phyloP scores from a whole-genome alignment of 2,888 invertebrate genomes.

The Trichacis sp. region DNA sequence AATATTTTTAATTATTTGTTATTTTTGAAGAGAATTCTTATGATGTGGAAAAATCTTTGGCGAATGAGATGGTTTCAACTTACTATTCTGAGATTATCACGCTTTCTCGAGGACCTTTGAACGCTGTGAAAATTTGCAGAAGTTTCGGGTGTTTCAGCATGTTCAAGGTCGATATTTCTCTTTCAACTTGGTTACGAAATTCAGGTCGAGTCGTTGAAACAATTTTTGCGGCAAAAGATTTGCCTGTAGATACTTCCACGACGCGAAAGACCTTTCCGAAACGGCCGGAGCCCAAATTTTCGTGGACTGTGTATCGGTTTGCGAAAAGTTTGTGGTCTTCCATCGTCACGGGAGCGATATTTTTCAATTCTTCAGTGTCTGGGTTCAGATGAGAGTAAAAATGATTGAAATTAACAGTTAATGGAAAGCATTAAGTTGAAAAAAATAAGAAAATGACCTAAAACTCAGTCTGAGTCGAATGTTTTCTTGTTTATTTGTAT shows the following conservation, averaged over 20 bases:
- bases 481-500: no score
- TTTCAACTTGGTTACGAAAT: conserved; percentile 81
- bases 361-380: background rate
- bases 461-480: no score
- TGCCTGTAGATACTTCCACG: conserved; percentile 75
- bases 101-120: conserved; percentile 81
- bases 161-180: conserved; percentile 85
- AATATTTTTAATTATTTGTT: no score
- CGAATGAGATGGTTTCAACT: no score
- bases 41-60: no score
- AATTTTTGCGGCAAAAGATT: conserved; percentile 85
- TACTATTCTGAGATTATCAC: conserved; percentile 93
- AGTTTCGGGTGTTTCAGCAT: no score
- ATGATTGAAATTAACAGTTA: no score
- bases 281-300: conserved; percentile 82
- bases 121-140: conserved; percentile 87
- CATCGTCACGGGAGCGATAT: conserved; percentile 62
- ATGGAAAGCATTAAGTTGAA: no score
- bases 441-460: no score
- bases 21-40: no score
- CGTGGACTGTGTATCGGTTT: conserved; percentile 75
- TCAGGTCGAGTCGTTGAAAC: conserved; percentile 81
- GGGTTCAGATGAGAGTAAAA: no score
- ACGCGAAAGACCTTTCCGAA: conserved; percentile 80
- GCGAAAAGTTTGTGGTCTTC: conserved; percentile 74